These are phyloP conservation scores for Toxotes jaculatrix DNA, from an alignment of 2,113 vertebrate species.

Conservation along the genomic window DNA sequence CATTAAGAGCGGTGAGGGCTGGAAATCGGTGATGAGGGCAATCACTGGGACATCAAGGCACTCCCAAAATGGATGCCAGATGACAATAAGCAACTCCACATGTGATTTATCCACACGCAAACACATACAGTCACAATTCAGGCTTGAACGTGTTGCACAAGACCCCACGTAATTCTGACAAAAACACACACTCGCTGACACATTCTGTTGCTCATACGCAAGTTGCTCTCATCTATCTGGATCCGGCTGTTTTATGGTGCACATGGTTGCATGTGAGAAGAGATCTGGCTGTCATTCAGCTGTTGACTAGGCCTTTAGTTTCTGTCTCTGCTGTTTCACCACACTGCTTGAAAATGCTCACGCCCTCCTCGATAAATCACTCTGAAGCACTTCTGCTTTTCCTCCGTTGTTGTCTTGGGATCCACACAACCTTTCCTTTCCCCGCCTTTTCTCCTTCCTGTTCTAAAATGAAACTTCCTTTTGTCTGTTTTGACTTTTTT, in stretches of 20 bases:
- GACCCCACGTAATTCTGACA: slow-evolving; percentile 29
- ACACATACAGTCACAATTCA: slow-evolving; percentile 36
- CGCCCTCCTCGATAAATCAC: slow-evolving; percentile 30
- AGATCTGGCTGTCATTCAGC: slow-evolving; percentile 38
- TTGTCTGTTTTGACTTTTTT: slow-evolving; percentile 27
- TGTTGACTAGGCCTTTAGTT: slow-evolving; percentile 8
- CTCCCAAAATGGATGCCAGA: slow-evolving; percentile 73
- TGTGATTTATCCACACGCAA: slow-evolving; percentile 62
- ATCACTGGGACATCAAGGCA: slow-evolving; percentile 69
- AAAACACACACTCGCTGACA: slow-evolving; percentile 46
- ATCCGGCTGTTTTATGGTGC: slow-evolving; percentile 25
- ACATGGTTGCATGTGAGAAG: slow-evolving; percentile 31
- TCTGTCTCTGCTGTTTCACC: slow-evolving; percentile 22
- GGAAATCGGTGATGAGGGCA: slow-evolving; percentile 44
- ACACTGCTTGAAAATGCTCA: slow-evolving; percentile 5
- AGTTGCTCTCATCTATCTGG: slow-evolving; percentile 10
- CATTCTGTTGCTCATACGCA: slow-evolving; percentile 44
- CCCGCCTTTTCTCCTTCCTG: slow-evolving; percentile 33
- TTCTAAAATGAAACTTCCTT: slow-evolving; percentile 45
- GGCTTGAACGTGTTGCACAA: slow-evolving; percentile 48
- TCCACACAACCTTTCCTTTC: slow-evolving; percentile 37
- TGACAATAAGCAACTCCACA: slow-evolving; percentile 70
- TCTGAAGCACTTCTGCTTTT: slow-evolving; percentile 21
- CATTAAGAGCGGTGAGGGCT: slow-evolving; percentile 17
- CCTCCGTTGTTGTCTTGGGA: slow-evolving; percentile 20